phyloP scores from a whole-genome alignment of 2,113 vertebrate species.

The Saccopteryx bilineata region DNA sequence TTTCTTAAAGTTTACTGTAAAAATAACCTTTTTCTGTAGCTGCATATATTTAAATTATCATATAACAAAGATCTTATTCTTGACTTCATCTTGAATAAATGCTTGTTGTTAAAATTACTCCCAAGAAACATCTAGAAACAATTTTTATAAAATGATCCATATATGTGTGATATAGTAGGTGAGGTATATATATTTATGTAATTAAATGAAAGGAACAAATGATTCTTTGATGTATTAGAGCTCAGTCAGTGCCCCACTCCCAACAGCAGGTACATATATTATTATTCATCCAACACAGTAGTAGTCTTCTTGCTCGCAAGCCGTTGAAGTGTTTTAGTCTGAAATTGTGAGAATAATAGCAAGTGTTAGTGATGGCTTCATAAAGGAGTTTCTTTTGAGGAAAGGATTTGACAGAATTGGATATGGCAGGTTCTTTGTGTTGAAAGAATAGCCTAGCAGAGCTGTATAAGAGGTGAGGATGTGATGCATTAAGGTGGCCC shows the following conservation, averaged over 20 bases:
- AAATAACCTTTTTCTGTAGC: not conserved
- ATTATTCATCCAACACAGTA: not conserved
- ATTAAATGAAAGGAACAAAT: constrained; percentile 28
- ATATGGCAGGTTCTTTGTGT: not conserved
- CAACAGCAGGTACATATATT: not conserved
- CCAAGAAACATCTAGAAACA: not conserved
- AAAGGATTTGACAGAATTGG: constrained; percentile 43
- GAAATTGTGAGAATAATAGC: not conserved
- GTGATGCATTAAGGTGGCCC: not conserved
- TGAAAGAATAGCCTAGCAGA: not conserved
- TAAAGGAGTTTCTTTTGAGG: constrained; percentile 39
- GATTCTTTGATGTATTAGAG: not conserved
- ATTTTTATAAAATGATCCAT: constrained; percentile 14
- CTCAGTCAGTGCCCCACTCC: not conserved
- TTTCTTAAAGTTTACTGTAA: not conserved
- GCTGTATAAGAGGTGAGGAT: not conserved
- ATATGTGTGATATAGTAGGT: not conserved
- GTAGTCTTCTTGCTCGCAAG: not conserved
- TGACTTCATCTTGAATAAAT: constrained; percentile 15
- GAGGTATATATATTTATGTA: not conserved
- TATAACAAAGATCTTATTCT: not conserved
- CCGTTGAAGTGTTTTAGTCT: not conserved
- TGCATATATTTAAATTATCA: constrained; percentile 36
- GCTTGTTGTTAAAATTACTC: constrained; percentile 51
- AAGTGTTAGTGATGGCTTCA: not conserved